A percentile compares a stretch with the other conserved stretches of the same genome.
These are phyloP conservation scores for Shinisaurus crocodilurus DNA, from an alignment of 2,113 vertebrate species.

Conservation along the genomic window DNA sequence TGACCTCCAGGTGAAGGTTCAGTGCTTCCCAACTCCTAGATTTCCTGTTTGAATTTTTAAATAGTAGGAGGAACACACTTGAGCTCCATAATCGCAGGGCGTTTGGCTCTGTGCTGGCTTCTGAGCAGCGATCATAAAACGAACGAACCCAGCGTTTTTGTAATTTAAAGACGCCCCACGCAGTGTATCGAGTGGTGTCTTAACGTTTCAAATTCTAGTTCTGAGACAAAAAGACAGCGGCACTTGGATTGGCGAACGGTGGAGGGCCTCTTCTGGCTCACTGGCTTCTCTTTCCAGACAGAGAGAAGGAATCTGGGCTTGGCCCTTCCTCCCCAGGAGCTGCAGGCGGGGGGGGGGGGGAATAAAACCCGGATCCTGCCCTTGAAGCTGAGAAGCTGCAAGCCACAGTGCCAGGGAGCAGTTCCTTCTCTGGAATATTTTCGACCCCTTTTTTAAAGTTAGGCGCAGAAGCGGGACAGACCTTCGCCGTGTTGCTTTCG, in stretches of 20 bases:
- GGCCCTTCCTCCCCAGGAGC: constrained; percentile 51
- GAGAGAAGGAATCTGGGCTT: constrained; percentile 55
- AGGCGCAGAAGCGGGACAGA: constrained; percentile 27
- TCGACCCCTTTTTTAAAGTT: constrained; percentile 26
- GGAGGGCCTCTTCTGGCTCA: constrained; percentile 28
- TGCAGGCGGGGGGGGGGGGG: constrained; percentile 55
- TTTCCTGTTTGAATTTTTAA: constrained; percentile 51
- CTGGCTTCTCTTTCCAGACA: constrained; percentile 55
- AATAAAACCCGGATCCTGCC: constrained; percentile 57
- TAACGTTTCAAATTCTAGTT: constrained; percentile 33
- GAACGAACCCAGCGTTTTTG: neutral
- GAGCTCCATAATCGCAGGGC: constrained; percentile 15
- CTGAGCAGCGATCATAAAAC: constrained; percentile 10
- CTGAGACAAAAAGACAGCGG: constrained; percentile 6
- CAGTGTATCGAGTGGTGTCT: constrained; percentile 20
- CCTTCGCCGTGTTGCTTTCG: neutral
- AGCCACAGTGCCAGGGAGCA: constrained; percentile 5
- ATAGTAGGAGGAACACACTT: constrained; percentile 26
- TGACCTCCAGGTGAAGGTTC: constrained; percentile 34
- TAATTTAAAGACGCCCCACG: neutral
- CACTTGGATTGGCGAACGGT: constrained; percentile 55
- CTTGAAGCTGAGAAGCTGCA: constrained; percentile 50
- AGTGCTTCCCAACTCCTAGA: constrained; percentile 21
- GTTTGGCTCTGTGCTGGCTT: neutral
- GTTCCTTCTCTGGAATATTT: constrained; percentile 46